These are phyloP conservation scores for Mormyrops boulengeri DNA, from an alignment of 2,797 vertebrate species.

Conservation along the genomic window DNA sequence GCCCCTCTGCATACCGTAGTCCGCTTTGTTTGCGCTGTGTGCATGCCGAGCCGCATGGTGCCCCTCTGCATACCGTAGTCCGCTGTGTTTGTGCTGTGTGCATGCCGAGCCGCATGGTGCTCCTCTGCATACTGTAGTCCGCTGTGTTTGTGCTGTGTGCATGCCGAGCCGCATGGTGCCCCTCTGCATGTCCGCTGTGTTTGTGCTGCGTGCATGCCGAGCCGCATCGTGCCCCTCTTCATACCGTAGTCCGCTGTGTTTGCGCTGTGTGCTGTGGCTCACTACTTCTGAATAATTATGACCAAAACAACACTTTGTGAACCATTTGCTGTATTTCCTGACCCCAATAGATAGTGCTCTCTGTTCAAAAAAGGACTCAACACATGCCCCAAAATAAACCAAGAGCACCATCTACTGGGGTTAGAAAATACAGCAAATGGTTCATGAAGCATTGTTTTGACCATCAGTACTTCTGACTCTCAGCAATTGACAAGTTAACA, in stretches of 20 bases:
- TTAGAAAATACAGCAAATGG: neutral
- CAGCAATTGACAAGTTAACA: neutral
- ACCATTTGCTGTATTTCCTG: neutral
- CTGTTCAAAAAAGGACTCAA: neutral
- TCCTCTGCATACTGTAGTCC: no score
- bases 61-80: no score
- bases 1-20: neutral
- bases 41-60: no score
- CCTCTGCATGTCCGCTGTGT: no score
- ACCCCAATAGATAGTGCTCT: neutral
- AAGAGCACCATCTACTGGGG: neutral
- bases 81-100: no score
- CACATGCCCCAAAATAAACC: neutral
- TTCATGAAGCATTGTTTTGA: neutral
- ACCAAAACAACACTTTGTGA: neutral
- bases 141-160: no score
- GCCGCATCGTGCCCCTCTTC: no score
- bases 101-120: no score
- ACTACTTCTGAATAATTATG: neutral
- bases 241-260: neutral
- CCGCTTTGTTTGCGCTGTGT: neutral
- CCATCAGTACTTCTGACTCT: no score
- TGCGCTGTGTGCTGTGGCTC: neutral
- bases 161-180: no score
- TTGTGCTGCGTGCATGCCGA: no score